A percentile compares a stretch with the other conserved stretches of the same genome.
Evolutionary conservation across 2,113 vertebrate species (phyloP).

Genomic region (Falcunculus frontatus): DNA sequence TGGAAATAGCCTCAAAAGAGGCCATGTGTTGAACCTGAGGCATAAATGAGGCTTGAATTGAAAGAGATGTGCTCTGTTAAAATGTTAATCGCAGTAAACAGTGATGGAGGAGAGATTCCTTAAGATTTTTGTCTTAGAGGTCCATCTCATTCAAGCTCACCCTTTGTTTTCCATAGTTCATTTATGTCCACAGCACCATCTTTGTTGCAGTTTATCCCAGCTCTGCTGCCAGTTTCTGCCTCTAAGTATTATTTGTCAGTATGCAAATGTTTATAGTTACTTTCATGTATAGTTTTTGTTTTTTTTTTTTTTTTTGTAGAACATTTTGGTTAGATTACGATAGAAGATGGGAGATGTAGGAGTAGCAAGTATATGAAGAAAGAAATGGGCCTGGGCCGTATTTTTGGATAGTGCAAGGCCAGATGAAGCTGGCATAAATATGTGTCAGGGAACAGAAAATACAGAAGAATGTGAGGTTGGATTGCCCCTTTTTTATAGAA

Average conservation of each 20-base stretch:
- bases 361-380: neutral
- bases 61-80: neutral
- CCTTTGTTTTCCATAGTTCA: neutral
- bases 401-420: neutral
- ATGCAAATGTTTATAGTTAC: neutral
- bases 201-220: neutral
- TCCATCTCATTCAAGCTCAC: neutral
- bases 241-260: neutral
- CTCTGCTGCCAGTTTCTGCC: neutral
- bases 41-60: neutral
- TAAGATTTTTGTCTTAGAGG: neutral
- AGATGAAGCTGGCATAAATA: neutral
- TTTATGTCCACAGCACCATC: neutral
- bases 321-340: neutral
- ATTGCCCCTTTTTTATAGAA: neutral
- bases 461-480: neutral
- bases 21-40: neutral
- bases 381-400: neutral
- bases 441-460: neutral
- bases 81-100: neutral
- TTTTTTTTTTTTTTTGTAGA: neutral
- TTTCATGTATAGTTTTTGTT: neutral
- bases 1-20: neutral
- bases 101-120: neutral
- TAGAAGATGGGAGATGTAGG: neutral